Evolutionary conservation across 1,140 invertebrate species (phyloP).

Genomic region (Eubasilissa regina): DNA sequence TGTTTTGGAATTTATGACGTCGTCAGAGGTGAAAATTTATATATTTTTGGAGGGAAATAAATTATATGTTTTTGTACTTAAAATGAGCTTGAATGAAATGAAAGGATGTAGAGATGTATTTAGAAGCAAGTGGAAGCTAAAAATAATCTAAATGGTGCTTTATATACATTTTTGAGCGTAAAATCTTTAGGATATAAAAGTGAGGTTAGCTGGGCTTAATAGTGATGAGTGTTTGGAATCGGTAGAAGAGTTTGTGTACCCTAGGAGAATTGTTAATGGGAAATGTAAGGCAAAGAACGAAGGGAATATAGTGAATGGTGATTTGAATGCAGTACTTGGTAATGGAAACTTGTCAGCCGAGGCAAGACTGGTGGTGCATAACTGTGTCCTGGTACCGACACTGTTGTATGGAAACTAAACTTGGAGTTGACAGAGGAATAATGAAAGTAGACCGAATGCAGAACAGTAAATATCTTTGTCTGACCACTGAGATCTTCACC

Average conservation of each 20-base stretch:
- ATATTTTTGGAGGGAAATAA: background rate
- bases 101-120: background rate
- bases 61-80: background rate
- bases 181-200: background rate
- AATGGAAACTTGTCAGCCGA: background rate
- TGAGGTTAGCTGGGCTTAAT: background rate
- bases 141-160: background rate
- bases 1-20: background rate
- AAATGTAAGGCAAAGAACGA: background rate
- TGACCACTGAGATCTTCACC: no score
- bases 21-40: background rate
- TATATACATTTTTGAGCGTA: background rate
- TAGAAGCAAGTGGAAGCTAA: background rate
- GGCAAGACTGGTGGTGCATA: no score
- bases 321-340: background rate
- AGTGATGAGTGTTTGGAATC: background rate
- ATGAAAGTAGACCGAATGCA: no score
- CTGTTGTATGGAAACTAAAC: no score
- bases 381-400: no score
- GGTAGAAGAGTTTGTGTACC: background rate
- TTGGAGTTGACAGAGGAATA: no score
- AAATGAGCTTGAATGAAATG: background rate
- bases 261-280: no score
- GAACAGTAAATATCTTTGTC: no score
- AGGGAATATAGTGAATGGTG: background rate